Evolutionary conservation across 2,797 vertebrate genomes (phyloP), one percentile per base, ranked within the genome.

Genomic region (Remorina albescens): DNA sequence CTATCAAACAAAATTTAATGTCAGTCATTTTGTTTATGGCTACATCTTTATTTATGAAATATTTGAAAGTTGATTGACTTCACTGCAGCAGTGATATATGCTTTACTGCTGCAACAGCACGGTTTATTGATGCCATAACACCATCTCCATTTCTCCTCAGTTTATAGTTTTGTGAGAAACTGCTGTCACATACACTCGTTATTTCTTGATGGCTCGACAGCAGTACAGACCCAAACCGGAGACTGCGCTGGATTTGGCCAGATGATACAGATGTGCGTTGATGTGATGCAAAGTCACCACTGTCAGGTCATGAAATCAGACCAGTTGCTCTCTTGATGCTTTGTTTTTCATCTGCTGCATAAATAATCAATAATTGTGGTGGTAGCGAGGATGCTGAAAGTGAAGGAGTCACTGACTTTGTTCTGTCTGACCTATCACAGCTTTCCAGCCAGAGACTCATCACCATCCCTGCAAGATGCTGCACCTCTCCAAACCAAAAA

Each of bases 101-200:
- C 70, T 88, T 86, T 89, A 91, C 88, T 82, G 90, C 87, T 79
- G 81, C 76, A 76, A 77, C 86, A 70, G 82, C 71, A 23, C 77
- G 78, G 80, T 93, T 93, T 93, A 93, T 93, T 76, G 89, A 70
- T 68, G 84, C 88, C 78, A 82, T 92, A 91, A 93, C 88, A 80
- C 64, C 55, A 74, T 81, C 74, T 78, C 81, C 62, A 57, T 87
- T 89, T 86, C 86, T 74, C 13, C 81, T 76, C 78, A 42, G 55
- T 92, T 93, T 91, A 92, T 91, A 87, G 88, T 90, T 89, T 74
- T 64, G 73, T 57, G 75, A 67, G 70, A 87, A 90, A 82, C 76
- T 87, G 83, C 86, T 63, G 75, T 75, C 77, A 71, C 77, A 68
- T 71, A 51, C 75, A 54, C 77, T 74, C 68, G 26, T 78, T 85